A percentile compares a stretch with the other conserved stretches of the same genome.
phyloP scores from a whole-genome alignment of 2,113 vertebrate genomes.

The Forbesichthys agassizii region DNA sequence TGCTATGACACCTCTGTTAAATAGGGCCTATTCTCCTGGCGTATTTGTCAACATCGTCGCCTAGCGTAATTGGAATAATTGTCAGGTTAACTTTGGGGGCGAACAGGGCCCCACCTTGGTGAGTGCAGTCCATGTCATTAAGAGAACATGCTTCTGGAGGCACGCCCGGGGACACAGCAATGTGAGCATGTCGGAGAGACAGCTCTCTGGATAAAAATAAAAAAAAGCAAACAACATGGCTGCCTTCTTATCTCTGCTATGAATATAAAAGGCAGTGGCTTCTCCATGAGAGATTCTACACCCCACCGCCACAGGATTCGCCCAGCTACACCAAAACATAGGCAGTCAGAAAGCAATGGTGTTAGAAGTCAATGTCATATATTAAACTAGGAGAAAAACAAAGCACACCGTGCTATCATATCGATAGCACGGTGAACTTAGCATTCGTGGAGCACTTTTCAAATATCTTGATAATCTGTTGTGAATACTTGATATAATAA shows the following conservation, averaged over 20 bases:
- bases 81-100: conserved; percentile 68
- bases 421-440: conserved; percentile 45
- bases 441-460: conserved; percentile 58
- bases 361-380: conserved; percentile 61
- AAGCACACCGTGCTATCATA: conserved; percentile 16
- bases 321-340: conserved; percentile 66
- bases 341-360: conserved; percentile 60
- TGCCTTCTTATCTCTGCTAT: conserved; percentile 78
- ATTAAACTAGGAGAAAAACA: conserved; percentile 25
- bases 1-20: no score
- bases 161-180: conserved; percentile 61
- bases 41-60: conserved; percentile 74
- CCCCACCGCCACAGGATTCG: conserved; percentile 74
- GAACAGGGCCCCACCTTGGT: conserved; percentile 62
- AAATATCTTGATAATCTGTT: conserved; percentile 73
- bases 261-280: conserved; percentile 82
- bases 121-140: conserved; percentile 67
- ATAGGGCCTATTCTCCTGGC: conserved; percentile 51
- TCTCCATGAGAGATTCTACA: conserved; percentile 75
- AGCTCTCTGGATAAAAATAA: conserved; percentile 72
- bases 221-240: conserved; percentile 42
- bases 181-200: conserved; percentile 60
- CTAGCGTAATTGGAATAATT: conserved; percentile 73
- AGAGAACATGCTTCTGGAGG: conserved; percentile 72
- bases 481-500: conserved; percentile 73